Evolutionary conservation across 2,797 vertebrate species (phyloP), one percentile per base, ranked within the genome.

Genomic region (Scomberomorus guttatus): DNA sequence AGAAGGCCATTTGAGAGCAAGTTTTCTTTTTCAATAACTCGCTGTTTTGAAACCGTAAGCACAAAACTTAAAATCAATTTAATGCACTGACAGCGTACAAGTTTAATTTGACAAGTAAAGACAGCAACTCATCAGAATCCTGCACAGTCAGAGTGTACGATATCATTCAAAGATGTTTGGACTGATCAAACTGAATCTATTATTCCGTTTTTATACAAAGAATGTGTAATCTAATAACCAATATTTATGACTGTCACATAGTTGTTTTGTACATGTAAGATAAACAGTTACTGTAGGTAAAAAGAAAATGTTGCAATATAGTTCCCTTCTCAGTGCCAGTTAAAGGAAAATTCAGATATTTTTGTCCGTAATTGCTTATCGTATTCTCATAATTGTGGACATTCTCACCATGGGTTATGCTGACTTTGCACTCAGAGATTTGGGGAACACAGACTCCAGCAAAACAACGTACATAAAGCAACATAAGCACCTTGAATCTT

Each of bases 61-160:
- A 77, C 37, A 78, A 89, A 87, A 62, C 39, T 57, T 1, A 18
- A 58, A 75, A 79, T 78, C 72, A 72, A 29, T 73, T 81, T 46
- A 70, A 60, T 61, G 79, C 58, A 6, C 29, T 66, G 81, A 65
- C 61, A 39, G 73, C 58, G 22, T 22, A 14, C 68, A 25, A 50
- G 76, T 72, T 75, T 76, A 64, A 84, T 85, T 74, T 79, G 66
- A 87, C 71, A 74, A 77, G 56, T 27, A 15, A 75, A 73, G 52
- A 74, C 56, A 52, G 65, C 39, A 32, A 22, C 55, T 83, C 83
- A 34, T 78, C 61, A 67, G 32, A 80, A 59, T 57, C 50, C 62
- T 69, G 70, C 72, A 24, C 50, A 64, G 51, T 80, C 75, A 67
- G 20, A 18, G 39, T 42, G 44, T 54, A 57, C 39, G 55, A 50